phyloP scores from a whole-genome alignment of 2,113 vertebrate genomes.

The Channa argus region DNA sequence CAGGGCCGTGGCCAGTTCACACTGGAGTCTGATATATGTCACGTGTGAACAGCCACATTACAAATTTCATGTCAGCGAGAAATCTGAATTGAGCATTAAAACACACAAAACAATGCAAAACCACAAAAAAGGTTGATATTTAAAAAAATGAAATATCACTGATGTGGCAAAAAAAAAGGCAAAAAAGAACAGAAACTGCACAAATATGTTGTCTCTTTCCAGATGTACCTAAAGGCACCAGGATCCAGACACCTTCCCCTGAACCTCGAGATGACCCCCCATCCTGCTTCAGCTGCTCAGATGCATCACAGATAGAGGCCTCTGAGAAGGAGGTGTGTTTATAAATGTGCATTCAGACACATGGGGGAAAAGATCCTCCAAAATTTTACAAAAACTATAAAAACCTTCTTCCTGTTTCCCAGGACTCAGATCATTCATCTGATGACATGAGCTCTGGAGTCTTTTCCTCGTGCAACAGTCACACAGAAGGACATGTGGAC shows the following conservation, averaged over 20 bases:
- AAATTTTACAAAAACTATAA: too few relatives aligned
- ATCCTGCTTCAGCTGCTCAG: slow-evolving; percentile 89
- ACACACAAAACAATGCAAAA: too few relatives aligned
- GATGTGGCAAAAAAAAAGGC: too few relatives aligned
- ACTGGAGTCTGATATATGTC: too few relatives aligned
- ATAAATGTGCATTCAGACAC: background rate
- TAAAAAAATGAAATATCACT: too few relatives aligned
- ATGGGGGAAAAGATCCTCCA: too few relatives aligned
- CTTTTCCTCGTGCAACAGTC: slow-evolving; percentile 92
- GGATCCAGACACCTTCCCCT: slow-evolving; percentile 86
- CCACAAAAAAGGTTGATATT: too few relatives aligned
- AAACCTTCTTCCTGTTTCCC: background rate
- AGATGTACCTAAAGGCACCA: slow-evolving; percentile 85
- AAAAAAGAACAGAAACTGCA: too few relatives aligned
- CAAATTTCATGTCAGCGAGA: too few relatives aligned
- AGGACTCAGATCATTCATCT: slow-evolving; percentile 89
- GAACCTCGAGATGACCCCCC: slow-evolving; percentile 92
- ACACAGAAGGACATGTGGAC: slow-evolving; percentile 83
- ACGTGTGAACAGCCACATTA: too few relatives aligned
- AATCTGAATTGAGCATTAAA: too few relatives aligned
- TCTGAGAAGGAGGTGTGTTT: slow-evolving; percentile 87
- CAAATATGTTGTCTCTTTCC: background rate
- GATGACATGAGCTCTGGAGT: slow-evolving; percentile 96
- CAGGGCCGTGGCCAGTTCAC: too few relatives aligned
- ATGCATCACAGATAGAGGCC: slow-evolving; percentile 81